Conservation (phyloP, 2,888 invertebrate genomes). For the Drosophila longiperda region DNA sequence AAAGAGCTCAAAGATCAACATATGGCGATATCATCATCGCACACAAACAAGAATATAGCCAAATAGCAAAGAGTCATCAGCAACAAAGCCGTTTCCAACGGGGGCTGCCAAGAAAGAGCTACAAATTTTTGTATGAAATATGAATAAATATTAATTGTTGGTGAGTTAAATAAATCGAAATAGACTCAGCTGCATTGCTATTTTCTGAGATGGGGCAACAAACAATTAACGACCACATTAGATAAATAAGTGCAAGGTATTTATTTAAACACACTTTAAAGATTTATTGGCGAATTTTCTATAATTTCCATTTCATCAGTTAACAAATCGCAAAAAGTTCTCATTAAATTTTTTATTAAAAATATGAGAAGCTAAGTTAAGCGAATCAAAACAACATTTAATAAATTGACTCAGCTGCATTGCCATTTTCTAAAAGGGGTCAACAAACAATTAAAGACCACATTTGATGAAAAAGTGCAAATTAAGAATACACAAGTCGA, state of each 20-base stretch:
- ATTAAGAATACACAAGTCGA: background rate
- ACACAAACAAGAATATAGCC: conserved; percentile 18
- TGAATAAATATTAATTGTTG: background rate
- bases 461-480: background rate
- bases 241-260: no score
- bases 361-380: no score
- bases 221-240: no score
- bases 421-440: background rate
- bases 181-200: no score
- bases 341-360: no score
- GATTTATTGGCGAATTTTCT: no score
- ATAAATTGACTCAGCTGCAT: background rate
- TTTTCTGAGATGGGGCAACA: no score
- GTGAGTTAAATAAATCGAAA: background rate
- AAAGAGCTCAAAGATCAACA: conserved; percentile 53
- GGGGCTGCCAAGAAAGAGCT: conserved; percentile 9
- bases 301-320: no score
- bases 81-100: conserved; percentile 30
- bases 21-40: conserved; percentile 42
- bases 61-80: conserved; percentile 18
- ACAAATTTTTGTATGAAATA: background rate
- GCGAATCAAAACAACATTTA: background rate
- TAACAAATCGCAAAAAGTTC: no score
- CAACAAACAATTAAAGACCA: background rate
- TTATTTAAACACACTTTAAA: no score